Conservation (phyloP, 1,140 invertebrate species). For the Drosophila rhopaloa region DNA sequence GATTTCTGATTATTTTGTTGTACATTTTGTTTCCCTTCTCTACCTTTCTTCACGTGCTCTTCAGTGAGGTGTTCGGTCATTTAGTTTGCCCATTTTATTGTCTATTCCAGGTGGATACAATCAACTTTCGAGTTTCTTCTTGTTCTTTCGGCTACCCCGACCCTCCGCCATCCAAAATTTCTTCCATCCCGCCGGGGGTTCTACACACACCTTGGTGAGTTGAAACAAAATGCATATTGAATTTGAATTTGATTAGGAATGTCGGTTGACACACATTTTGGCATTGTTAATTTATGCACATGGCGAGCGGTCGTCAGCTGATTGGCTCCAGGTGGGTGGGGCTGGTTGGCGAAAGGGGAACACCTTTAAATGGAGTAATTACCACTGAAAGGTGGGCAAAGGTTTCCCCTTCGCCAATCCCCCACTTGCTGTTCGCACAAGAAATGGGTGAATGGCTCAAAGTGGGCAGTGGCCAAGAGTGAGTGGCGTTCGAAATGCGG, state of each 20-base stretch:
- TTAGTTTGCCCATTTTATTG: constrained; percentile 68
- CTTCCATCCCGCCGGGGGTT: background rate
- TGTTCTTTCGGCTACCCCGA: background rate
- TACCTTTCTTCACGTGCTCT: background rate
- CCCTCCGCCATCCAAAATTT: constrained; percentile 1
- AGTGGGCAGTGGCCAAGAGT: constrained; percentile 43
- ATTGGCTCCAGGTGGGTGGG: constrained; percentile 34
- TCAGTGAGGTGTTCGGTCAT: constrained; percentile 42
- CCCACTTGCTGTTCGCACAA: constrained; percentile 14
- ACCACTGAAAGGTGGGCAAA: constrained; percentile 63
- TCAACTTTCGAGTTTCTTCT: constrained; percentile 14
- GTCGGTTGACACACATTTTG: constrained; percentile 54
- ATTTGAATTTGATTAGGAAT: constrained; percentile 59
- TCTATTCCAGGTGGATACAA: constrained; percentile 56
- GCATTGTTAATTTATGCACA: constrained; percentile 59
- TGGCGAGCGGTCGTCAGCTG: constrained; percentile 32
- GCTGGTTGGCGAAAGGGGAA: constrained; percentile 1
- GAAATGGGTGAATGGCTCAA: constrained; percentile 64
- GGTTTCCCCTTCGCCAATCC: background rate
- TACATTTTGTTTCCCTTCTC: constrained; percentile 7
- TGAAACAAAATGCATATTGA: constrained; percentile 58
- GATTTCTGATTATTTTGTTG: constrained; percentile 4
- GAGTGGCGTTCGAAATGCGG: constrained; percentile 40
- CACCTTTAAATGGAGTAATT: constrained; percentile 71
- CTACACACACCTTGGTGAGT: constrained; percentile 12